Conservation (phyloP, 2,888 invertebrate genomes). For the Brachylomia viminalis region DNA sequence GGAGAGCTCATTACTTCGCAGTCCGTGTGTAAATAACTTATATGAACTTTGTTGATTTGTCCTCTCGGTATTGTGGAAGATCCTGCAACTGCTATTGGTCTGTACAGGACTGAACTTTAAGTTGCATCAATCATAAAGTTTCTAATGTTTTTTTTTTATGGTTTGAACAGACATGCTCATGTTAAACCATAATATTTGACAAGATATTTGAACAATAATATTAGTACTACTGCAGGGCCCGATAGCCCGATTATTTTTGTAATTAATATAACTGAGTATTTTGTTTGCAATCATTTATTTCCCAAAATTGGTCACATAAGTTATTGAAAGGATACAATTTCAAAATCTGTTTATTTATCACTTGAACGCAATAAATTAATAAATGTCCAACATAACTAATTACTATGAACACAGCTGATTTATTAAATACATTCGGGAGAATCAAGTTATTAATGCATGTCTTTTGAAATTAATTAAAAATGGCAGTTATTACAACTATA, state of each 20-base stretch:
- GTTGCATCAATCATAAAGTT: background rate
- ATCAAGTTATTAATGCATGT: background rate
- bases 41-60: constrained; percentile 13
- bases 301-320: background rate
- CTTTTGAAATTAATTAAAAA: background rate
- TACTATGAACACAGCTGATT: constrained; percentile 4
- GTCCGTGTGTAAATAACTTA: constrained; percentile 16
- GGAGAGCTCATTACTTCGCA: constrained; percentile 43
- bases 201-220: background rate
- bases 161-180: background rate
- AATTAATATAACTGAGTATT: background rate
- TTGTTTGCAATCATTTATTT: background rate
- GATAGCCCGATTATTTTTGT: background rate
- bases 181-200: background rate
- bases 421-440: constrained; percentile 6
- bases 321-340: constrained; percentile 4
- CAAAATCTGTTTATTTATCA: constrained; percentile 25
- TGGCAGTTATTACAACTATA: background rate
- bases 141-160: background rate
- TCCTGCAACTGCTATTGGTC: background rate
- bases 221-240: background rate
- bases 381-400: constrained; percentile 16
- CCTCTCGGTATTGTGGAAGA: background rate
- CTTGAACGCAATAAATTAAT: constrained; percentile 15
- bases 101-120: background rate